phyloP scores from a whole-genome alignment of 2,888 invertebrate species.

The Cheilosia soror region DNA sequence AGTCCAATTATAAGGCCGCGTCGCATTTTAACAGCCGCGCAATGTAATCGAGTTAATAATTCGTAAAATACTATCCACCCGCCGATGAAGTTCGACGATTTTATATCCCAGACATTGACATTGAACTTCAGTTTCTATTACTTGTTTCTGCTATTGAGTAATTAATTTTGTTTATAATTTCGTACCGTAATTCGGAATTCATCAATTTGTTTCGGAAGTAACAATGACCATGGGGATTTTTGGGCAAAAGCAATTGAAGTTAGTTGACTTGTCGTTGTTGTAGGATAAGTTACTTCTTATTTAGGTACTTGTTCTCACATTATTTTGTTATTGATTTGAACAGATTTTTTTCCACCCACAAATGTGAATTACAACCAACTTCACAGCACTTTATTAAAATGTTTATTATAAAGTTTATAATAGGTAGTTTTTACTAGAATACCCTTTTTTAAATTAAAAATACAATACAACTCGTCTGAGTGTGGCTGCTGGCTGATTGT shows the following conservation, averaged over 20 bases:
- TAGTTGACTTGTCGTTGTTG: background rate
- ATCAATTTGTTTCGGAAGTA: constrained; percentile 26
- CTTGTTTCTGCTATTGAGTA: background rate
- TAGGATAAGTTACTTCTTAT: background rate
- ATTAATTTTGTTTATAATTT: background rate
- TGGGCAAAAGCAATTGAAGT: background rate
- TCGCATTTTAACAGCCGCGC: constrained; percentile 20
- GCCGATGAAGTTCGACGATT: constrained; percentile 8
- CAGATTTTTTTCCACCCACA: no score
- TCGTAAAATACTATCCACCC: constrained; percentile 20
- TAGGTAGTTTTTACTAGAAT: no score
- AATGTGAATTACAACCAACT: no score
- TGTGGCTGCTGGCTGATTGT: no score
- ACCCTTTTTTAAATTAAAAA: no score
- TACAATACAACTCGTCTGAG: no score
- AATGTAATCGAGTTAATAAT: constrained; percentile 2
- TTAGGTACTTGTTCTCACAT: no score
- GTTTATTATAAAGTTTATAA: no score
- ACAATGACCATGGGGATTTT: constrained; percentile 34
- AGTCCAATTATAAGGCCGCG: constrained; percentile 9
- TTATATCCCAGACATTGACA: constrained; percentile 39
- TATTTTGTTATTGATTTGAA: no score
- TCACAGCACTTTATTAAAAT: no score
- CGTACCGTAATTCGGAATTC: background rate
- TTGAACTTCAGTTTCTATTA: constrained; percentile 28